Evolutionary conservation across 1,140 invertebrate genomes (phyloP).

Genomic region (Zaprionus tsacasi): DNA sequence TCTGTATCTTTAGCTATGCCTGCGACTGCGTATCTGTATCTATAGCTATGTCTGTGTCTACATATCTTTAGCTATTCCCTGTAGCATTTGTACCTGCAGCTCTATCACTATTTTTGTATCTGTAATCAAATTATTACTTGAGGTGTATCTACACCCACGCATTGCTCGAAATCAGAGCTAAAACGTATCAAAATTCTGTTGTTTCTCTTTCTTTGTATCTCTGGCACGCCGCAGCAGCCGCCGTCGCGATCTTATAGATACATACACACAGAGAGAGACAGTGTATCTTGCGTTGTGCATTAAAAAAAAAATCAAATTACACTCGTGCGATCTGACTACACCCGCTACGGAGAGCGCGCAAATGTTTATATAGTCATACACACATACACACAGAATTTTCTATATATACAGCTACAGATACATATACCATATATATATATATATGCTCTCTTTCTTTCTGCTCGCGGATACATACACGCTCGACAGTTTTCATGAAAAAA

Average conservation of each 20-base stretch:
- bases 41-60: constrained; percentile 10
- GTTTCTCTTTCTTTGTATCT: constrained; percentile 32
- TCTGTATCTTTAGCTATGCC: not conserved
- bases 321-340: constrained; percentile 48
- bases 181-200: constrained; percentile 34
- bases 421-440: constrained; percentile 21
- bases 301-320: constrained; percentile 71
- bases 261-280: constrained; percentile 27
- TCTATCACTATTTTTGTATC: not conserved
- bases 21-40: not conserved
- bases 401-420: constrained; percentile 26
- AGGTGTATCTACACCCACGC: constrained; percentile 41
- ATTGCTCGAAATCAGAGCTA: constrained; percentile 38
- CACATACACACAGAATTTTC: constrained; percentile 47
- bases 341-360: constrained; percentile 53
- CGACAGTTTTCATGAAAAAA: constrained; percentile 76
- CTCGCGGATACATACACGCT: constrained; percentile 62
- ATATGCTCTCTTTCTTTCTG: constrained; percentile 50
- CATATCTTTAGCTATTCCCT: not conserved
- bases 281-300: constrained; percentile 60
- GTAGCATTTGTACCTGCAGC: too few relatives aligned
- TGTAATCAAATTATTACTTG: constrained; percentile 40
- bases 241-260: constrained; percentile 62
- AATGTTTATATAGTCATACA: constrained; percentile 68
- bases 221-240: constrained; percentile 29